Conservation (phyloP, 2,797 vertebrate species). For the Lepus oiostolus region DNA sequence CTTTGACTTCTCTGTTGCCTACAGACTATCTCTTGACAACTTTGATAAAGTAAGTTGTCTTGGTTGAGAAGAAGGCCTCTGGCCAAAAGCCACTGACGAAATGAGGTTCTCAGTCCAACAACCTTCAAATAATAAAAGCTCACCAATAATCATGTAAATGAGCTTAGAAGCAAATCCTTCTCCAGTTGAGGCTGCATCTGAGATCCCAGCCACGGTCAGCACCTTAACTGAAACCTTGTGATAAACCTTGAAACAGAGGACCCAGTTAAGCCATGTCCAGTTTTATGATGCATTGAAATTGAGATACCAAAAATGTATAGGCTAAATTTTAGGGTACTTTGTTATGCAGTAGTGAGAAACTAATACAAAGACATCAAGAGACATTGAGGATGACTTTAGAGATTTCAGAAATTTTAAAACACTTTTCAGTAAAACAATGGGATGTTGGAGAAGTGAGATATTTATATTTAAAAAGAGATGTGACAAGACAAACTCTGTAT, state of each 20-base stretch:
- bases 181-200: not conserved
- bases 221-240: not conserved
- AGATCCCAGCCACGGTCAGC: not conserved
- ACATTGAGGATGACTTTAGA: not conserved
- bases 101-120: not conserved
- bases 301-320: not conserved
- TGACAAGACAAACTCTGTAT: not conserved
- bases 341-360: not conserved
- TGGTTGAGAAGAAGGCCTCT: not conserved
- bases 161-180: not conserved
- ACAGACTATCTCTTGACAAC: not conserved
- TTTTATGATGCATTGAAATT: not conserved
- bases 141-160: not conserved
- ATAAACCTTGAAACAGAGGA: not conserved
- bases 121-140: not conserved
- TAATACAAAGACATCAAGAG: not conserved
- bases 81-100: not conserved
- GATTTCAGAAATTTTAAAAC: too few relatives aligned
- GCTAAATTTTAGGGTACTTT: not conserved
- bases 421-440: not conserved
- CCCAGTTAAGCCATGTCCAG: not conserved
- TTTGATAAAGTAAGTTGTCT: not conserved
- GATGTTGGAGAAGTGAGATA: not conserved
- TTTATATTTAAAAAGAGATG: not conserved
- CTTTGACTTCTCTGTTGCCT: not conserved